Evolutionary conservation across 2,113 vertebrate genomes (phyloP).

Genomic region (Zosterops lateralis): DNA sequence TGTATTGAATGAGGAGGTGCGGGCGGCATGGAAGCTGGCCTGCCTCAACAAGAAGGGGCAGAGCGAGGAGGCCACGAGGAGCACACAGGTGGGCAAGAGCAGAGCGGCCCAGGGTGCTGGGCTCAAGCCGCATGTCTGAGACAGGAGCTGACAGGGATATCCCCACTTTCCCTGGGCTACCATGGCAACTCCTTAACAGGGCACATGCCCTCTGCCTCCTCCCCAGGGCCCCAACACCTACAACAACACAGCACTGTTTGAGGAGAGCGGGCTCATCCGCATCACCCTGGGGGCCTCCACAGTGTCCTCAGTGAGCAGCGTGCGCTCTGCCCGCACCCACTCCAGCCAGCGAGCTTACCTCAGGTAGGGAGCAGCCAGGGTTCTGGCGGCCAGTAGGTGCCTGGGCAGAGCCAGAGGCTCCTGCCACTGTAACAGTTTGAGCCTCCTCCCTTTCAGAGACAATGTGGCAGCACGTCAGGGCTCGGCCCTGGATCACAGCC

Average conservation of each 20-base stretch:
- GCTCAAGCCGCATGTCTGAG: background rate
- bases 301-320: conserved; percentile 95
- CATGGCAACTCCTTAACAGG: rapidly evolving
- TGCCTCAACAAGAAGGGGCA: conserved; percentile 88
- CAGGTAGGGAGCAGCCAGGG: conserved; percentile 43
- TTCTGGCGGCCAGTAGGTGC: background rate
- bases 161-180: background rate
- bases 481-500: conserved; percentile 81
- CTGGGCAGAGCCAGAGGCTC: background rate
- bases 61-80: conserved; percentile 81
- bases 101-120: background rate
- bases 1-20: conserved; percentile 88
- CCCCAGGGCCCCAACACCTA: conserved; percentile 86
- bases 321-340: conserved; percentile 82
- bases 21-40: conserved; percentile 88
- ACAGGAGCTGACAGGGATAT: background rate
- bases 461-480: conserved; percentile 86
- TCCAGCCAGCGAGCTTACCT: conserved; percentile 79
- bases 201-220: background rate
- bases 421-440: background rate
- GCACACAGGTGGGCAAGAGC: conserved; percentile 78
- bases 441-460: conserved; percentile 78
- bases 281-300: conserved; percentile 97
- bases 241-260: conserved; percentile 92
- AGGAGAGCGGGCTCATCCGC: conserved; percentile 96